Percentiles rank a stretch among this genome's conserved stretches.
Conservation (phyloP, 2,113 vertebrate species). For the Archilochus colubris region DNA sequence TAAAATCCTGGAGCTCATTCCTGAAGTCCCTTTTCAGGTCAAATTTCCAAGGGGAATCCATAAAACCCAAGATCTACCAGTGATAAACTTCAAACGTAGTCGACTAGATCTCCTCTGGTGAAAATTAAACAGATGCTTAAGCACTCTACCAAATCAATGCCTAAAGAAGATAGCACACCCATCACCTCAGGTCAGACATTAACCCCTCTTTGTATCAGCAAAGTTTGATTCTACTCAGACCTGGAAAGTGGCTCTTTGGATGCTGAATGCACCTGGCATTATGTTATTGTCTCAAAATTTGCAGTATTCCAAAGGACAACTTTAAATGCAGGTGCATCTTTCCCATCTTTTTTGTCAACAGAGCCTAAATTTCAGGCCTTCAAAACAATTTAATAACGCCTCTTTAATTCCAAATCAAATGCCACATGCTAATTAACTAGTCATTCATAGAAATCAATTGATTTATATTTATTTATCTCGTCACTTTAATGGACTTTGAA, state of each 20-base stretch:
- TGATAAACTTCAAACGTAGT: constrained; percentile 18
- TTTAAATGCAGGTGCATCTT: background rate
- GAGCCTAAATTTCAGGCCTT: constrained; percentile 36
- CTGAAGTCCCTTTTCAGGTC: constrained; percentile 14
- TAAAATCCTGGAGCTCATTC: background rate
- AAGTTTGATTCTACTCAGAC: background rate
- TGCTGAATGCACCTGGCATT: background rate
- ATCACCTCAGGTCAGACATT: background rate
- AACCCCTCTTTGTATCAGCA: background rate
- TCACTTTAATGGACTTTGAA: constrained; percentile 54
- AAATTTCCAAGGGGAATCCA: constrained; percentile 15
- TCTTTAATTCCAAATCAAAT: constrained; percentile 53
- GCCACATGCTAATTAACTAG: constrained; percentile 23
- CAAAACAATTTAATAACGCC: constrained; percentile 30
- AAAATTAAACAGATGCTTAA: constrained; percentile 46
- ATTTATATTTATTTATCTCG: constrained; percentile 54
- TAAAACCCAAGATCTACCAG: background rate
- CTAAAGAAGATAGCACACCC: background rate
- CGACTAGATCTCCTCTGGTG: background rate
- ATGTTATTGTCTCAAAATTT: background rate
- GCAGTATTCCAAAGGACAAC: background rate
- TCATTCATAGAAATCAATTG: constrained; percentile 41
- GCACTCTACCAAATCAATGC: background rate
- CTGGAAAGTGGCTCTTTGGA: background rate
- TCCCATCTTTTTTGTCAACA: background rate